A percentile compares a stretch with the other conserved stretches of the same genome.
phyloP scores from a whole-genome alignment of 2,113 vertebrate species.

The Hirundichthys speculiger region DNA sequence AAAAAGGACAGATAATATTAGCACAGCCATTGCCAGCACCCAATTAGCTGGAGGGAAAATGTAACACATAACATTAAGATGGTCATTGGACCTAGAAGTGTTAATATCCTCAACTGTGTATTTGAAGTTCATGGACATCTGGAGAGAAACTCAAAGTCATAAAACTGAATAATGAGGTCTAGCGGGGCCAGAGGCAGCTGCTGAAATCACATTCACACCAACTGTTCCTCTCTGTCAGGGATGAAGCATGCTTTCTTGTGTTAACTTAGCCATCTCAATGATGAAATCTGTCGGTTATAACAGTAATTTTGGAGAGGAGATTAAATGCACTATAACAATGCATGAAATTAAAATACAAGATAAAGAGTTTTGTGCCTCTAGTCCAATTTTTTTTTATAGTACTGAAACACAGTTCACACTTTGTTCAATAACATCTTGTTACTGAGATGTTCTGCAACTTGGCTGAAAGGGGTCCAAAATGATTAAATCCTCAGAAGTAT shows the following conservation, averaged over 20 bases:
- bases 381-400: no score
- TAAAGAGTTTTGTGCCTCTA: no score
- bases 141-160: no score
- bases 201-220: slow-evolving; percentile 4
- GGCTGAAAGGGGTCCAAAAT: no score
- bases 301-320: neutral
- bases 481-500: no score
- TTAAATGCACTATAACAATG: no score
- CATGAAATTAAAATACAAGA: no score
- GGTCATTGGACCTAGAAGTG: slow-evolving; percentile 19
- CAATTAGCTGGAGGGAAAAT: slow-evolving; percentile 42
- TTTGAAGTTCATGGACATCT: slow-evolving; percentile 19
- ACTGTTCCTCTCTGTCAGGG: neutral
- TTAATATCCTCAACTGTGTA: slow-evolving; percentile 12
- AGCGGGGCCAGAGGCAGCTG: neutral
- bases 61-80: slow-evolving; percentile 39
- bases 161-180: slow-evolving; percentile 7
- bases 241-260: slow-evolving; percentile 12
- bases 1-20: no score
- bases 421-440: no score
- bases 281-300: slow-evolving; percentile 1
- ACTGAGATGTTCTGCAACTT: no score
- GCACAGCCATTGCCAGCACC: neutral
- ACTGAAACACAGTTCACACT: no score
- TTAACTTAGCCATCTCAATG: neutral